Evolutionary conservation across 2,888 invertebrate genomes (phyloP).

Genomic region (Polydrusus cervinus): DNA sequence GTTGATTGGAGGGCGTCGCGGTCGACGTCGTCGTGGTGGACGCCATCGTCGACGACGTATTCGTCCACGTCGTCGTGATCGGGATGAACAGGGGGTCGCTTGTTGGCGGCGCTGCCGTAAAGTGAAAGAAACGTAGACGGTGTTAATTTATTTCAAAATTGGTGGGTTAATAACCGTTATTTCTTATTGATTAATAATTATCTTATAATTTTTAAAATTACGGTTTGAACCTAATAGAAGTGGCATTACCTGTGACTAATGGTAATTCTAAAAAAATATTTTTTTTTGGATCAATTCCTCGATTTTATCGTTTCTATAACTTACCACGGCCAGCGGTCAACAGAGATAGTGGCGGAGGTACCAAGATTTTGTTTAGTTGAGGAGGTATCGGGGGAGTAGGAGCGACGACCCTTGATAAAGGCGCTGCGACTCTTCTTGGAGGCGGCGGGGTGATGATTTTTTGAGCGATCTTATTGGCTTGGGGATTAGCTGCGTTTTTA

Average conservation of each 20-base stretch:
- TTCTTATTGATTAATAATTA: too few species aligned
- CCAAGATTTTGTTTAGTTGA: not conserved
- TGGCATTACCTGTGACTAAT: too few species aligned
- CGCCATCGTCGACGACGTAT: not conserved
- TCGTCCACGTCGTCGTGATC: not conserved
- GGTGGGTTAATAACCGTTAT: too few species aligned
- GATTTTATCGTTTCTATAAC: not conserved
- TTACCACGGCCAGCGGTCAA: too few species aligned
- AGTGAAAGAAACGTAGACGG: too few species aligned
- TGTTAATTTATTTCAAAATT: not conserved
- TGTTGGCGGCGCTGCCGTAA: not conserved
- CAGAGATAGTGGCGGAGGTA: not conserved
- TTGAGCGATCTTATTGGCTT: not conserved
- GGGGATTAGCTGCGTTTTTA: not conserved
- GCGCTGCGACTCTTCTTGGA: slow-evolving; percentile 3
- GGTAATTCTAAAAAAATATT: too few species aligned
- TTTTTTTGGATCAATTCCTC: too few species aligned
- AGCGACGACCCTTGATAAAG: too few species aligned
- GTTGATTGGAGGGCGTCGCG: not conserved
- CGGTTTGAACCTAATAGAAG: too few species aligned
- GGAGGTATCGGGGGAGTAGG: not conserved
- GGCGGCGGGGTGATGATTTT: not conserved
- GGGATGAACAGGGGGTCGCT: not conserved
- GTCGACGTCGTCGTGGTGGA: not conserved
- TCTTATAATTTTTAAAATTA: too few species aligned